phyloP scores from a whole-genome alignment of 92 coral and sea anemone species.

The Phenganax stokvisi region DNA sequence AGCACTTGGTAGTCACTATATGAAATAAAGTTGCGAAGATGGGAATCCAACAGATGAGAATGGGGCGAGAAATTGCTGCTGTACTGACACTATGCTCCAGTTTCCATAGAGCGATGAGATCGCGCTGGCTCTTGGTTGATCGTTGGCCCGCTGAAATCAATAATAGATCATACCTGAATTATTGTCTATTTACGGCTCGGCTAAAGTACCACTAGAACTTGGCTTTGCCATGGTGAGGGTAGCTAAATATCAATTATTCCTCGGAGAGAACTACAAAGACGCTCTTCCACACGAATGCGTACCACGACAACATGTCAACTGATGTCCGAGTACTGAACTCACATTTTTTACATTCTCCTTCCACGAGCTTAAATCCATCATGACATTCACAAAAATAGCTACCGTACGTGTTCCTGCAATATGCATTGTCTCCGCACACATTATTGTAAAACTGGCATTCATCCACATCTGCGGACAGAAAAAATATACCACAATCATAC shows the following conservation, averaged over 20 bases:
- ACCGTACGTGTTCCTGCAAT: constrained; percentile 14
- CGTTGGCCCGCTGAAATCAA: neutral
- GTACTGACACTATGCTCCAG: neutral
- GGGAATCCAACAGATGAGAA: neutral
- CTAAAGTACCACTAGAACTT: neutral
- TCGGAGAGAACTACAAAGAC: too few relatives aligned
- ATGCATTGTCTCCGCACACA: neutral
- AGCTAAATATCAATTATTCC: neutral
- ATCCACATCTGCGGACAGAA: neutral
- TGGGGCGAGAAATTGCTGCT: neutral
- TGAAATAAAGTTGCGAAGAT: neutral
- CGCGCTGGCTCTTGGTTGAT: neutral
- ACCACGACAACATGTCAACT: too few relatives aligned
- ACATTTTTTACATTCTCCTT: constrained; percentile 1
- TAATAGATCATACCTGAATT: neutral
- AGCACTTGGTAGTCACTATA: neutral
- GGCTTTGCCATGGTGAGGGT: neutral
- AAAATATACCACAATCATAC: neutral
- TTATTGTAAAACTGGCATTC: neutral
- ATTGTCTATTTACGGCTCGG: neutral
- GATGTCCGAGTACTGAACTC: neutral
- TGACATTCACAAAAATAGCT: constrained; percentile 12
- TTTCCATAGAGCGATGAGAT: neutral
- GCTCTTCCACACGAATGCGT: too few relatives aligned
- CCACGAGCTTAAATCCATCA: neutral